Conservation (phyloP, 2,797 vertebrate species). For the Ceyx erithaca region DNA sequence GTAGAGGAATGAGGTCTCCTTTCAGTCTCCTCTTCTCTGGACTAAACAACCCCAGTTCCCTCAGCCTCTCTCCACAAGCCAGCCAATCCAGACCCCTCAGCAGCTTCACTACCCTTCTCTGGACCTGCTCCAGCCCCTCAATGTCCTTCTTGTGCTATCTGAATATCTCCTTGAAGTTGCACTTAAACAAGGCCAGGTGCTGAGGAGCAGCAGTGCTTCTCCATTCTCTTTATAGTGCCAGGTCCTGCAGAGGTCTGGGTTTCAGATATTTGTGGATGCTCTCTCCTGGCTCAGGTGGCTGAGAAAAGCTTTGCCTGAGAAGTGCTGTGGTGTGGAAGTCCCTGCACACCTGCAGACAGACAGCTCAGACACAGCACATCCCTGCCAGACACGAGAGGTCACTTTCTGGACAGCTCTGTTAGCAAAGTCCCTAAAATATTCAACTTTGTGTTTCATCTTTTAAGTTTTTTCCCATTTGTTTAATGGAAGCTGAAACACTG, state of each 20-base stretch:
- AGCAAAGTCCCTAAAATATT: conserved; percentile 69
- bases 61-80: too few relatives aligned
- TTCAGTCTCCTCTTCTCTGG: too few relatives aligned
- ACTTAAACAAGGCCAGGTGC: not conserved
- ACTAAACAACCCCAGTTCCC: too few relatives aligned
- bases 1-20: too few relatives aligned
- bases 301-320: not conserved
- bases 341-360: not conserved
- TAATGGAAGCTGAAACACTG: conserved; percentile 73
- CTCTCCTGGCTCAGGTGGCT: not conserved
- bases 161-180: not conserved
- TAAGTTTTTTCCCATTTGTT: conserved; percentile 70
- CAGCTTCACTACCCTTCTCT: too few relatives aligned
- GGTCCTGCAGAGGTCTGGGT: not conserved
- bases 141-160: not conserved
- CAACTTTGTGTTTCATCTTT: conserved; percentile 74
- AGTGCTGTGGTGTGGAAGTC: rapidly evolving
- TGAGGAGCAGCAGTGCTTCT: not conserved
- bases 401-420: conserved; percentile 35
- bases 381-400: conserved; percentile 14
- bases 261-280: not conserved
- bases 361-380: not conserved
- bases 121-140: too few relatives aligned
- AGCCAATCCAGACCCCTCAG: too few relatives aligned
- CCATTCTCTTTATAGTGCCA: not conserved